Conservation (phyloP, 2,888 invertebrate genomes). For the Phanerotoma sp. region DNA sequence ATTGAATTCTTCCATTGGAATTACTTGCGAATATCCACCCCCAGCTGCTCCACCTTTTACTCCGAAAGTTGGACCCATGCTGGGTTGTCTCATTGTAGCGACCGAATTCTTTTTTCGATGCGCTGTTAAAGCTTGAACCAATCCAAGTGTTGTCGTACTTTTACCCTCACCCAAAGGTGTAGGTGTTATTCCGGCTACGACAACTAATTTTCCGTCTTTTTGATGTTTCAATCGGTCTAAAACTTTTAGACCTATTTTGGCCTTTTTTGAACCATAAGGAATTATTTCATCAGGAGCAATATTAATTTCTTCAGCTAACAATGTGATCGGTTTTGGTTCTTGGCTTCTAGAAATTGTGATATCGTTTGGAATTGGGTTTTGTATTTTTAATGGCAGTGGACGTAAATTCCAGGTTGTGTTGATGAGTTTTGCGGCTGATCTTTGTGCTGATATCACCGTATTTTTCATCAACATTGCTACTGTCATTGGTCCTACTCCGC, state of each 20-base stretch:
- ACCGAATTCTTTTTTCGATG: constrained; percentile 84
- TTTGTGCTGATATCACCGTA: constrained; percentile 81
- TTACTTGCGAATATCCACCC: constrained; percentile 96
- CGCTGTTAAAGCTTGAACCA: constrained; percentile 89
- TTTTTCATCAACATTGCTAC: constrained; percentile 98
- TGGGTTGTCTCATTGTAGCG: constrained; percentile 95
- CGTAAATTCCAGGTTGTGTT: constrained; percentile 71
- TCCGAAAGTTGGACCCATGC: constrained; percentile 98
- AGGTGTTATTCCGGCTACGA: constrained; percentile 96
- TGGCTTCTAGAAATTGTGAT: constrained; percentile 88
- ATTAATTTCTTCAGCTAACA: constrained; percentile 83
- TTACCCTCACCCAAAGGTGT: constrained; percentile 99
- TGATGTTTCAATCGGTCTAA: constrained; percentile 72
- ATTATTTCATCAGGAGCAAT: constrained; percentile 79
- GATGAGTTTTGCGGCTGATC: constrained; percentile 63
- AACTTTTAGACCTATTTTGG: constrained; percentile 84
- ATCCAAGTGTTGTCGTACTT: constrained; percentile 91
- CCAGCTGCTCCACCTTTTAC: constrained; percentile 99
- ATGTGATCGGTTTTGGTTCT: constrained; percentile 78
- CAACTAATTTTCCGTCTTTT: constrained; percentile 85
- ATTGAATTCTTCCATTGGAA: constrained; percentile 99
- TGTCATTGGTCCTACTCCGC: constrained; percentile 99
- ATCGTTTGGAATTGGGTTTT: constrained; percentile 87
- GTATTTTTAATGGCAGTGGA: constrained; percentile 66
- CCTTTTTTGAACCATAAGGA: constrained; percentile 91